Base-by-base conservation (phyloP, 1,140 invertebrate genomes). In the Drosophila hydei region DNA sequence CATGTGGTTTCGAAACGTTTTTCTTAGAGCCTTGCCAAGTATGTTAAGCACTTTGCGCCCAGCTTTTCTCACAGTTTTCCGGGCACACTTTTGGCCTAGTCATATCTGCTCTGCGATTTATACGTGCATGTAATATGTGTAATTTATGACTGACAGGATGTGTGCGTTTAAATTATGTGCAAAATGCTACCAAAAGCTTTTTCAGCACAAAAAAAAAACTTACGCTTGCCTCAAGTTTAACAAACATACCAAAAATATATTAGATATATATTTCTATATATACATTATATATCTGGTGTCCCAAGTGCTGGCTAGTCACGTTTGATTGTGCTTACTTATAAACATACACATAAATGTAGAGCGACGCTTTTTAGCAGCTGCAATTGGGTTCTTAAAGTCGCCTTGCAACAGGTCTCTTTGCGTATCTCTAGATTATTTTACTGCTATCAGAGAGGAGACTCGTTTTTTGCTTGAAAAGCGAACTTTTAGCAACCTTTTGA, bases 41-140 rank as follows among this genome's bases (percentile, higher is more conserved):
- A 85, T 85, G 81, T 85, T 85, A 85, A 85, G 81, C 81, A 77
- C 81, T 85, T 85, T 81, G 74, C 67, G 72, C 61, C 51, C 77
- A 80, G 72, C 38, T 72, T 79, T 64, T 56, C 51, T 72, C 58
- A 33, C 62, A 80, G 77, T 72, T 87, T 64, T 59, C 59, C 56
- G 59, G 72, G 67, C 81, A 51, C 70, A 80, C 70, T 87, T 68
- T 79, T 62, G 65, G 69, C 80, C 59, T 59, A 51, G 54, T 63
- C 64, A 72, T 77, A 81, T 85, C 74, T 77, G 81, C 70, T 60
- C 79, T 80, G 60, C 77, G 81, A 85, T 74, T 85, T 87, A 85
- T 85, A 85, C 81, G 81, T 85, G 81, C 81, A 87, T 85, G 81
- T 85, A 85, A 85, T 85, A 85, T 87, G 77, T 81, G 81, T 85